A percentile compares a stretch with the other conserved stretches of the same genome.
Conservation (phyloP, 2,888 invertebrate species). For the Acronicta alni region DNA sequence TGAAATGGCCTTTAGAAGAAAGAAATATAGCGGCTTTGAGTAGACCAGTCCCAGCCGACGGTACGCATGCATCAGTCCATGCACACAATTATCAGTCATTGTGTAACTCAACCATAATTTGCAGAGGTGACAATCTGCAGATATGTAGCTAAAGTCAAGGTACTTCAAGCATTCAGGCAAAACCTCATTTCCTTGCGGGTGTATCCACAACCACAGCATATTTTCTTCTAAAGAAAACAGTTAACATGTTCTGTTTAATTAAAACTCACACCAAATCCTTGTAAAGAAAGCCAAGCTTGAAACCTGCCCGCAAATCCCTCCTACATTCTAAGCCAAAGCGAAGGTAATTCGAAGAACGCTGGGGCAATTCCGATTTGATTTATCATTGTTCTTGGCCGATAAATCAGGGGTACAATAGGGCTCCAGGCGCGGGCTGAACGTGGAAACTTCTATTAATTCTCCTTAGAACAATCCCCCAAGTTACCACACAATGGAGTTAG, state of each 20-base stretch:
- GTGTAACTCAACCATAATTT: no score
- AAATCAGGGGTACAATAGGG: constrained; percentile 86
- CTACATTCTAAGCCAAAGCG: constrained; percentile 28
- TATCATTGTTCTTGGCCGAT: constrained; percentile 88
- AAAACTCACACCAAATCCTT: constrained; percentile 19
- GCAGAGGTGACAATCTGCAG: no score
- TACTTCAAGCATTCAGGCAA: not conserved
- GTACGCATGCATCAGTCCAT: no score
- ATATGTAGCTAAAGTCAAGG: no score
- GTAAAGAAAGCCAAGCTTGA: constrained; percentile 43
- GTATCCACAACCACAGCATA: not conserved
- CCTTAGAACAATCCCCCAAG: constrained; percentile 84
- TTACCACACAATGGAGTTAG: constrained; percentile 80
- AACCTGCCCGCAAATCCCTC: constrained; percentile 37
- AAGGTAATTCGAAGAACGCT: constrained; percentile 69
- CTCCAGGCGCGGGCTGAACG: constrained; percentile 72
- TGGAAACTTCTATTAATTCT: constrained; percentile 87
- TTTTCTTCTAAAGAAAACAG: not conserved
- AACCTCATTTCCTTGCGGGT: not conserved
- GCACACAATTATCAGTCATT: no score
- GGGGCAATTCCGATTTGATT: constrained; percentile 87
- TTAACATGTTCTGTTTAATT: constrained; percentile 18
- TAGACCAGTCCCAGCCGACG: no score
- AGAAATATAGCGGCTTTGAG: no score
- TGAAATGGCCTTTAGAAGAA: no score